phyloP scores from a whole-genome alignment of 92 coral and sea anemone species.

The Palythoa grandis region DNA sequence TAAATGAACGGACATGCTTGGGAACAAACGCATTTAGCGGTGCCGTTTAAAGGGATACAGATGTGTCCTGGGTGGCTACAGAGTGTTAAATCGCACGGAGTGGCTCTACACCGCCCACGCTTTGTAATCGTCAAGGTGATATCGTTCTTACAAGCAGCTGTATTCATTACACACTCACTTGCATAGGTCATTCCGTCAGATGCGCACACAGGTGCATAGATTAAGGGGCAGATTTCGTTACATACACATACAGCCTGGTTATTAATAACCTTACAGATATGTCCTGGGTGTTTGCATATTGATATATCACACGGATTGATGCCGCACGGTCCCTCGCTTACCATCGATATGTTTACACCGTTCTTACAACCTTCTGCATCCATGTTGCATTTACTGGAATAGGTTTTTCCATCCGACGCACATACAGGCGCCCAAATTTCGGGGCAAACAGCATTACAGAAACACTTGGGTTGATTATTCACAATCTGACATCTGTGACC shows the following conservation, averaged over 20 bases:
- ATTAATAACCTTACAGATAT: conserved; percentile 57
- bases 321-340: conserved; percentile 40
- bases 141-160: conserved; percentile 39
- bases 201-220: conserved; percentile 35
- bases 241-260: conserved; percentile 33
- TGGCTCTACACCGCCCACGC: conserved; percentile 39
- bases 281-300: conserved; percentile 75
- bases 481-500: conserved; percentile 68
- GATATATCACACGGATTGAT: conserved; percentile 66
- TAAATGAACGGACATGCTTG: conserved; percentile 10
- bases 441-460: conserved; percentile 69
- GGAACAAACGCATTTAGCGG: conserved; percentile 53
- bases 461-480: conserved; percentile 71
- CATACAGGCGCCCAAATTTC: conserved; percentile 70
- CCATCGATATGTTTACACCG: conserved; percentile 13
- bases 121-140: conserved; percentile 44
- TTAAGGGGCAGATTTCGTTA: conserved; percentile 16
- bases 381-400: conserved; percentile 69
- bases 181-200: conserved; percentile 39
- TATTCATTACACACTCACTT: conserved; percentile 44
- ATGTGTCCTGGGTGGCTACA: conserved; percentile 34
- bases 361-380: conserved; percentile 70
- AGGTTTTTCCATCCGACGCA: conserved; percentile 75
- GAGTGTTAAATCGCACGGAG: conserved; percentile 33
- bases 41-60: conserved; percentile 12